Base-by-base conservation (phyloP, 2,888 invertebrate species). In the Actias luna region DNA sequence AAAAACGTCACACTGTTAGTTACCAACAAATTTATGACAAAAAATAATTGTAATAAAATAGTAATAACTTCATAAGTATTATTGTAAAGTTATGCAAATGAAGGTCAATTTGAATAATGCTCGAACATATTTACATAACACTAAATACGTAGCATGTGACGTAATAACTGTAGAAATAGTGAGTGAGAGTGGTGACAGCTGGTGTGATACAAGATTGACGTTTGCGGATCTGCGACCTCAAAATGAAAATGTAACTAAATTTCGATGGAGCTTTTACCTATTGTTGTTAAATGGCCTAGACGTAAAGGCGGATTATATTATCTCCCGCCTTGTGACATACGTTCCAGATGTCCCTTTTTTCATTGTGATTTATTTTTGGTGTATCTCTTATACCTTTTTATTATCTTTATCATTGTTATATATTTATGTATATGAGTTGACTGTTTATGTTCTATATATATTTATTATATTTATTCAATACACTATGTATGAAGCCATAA, bases 181-280 rank as follows among this genome's bases (percentile, higher is more conserved):
- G 55, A 55, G 55, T 55, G 55, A 55, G 55, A 55, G 55, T 55
- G 55, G 55, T 55, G 29, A 55, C 29, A 55, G 55, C 7, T n/a
- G 55, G 3, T 55, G 27, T 29, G 55, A 29, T n/a, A 55, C n/a
- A 16, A 55, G 55, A 29, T n/a, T 29, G 55, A n/a, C 55, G n/a
- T 29, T 29, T 55, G 29, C 55, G 29, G 29, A n/a, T 29, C 7
- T 18, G 55, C 25, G 46, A 50, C 46, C 46, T 50, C 46, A 25
- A 50, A 50, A 50, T 12, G 46, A 12, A 25, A 3, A 39, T 39
- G 14, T 39, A 50, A 50, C 12, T 25, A 12, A 50, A 12, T 50
- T 46, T 22, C n/a, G n/a, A n/a, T n/a, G n/a, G n/a, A n/a, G n/a
- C n/a, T n/a, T n/a, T n/a, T n/a, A n/a, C n/a, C n/a, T n/a, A n/a